Evolutionary conservation across 1,140 invertebrate genomes (phyloP).

Genomic region (Zaprionus camerounensis): DNA sequence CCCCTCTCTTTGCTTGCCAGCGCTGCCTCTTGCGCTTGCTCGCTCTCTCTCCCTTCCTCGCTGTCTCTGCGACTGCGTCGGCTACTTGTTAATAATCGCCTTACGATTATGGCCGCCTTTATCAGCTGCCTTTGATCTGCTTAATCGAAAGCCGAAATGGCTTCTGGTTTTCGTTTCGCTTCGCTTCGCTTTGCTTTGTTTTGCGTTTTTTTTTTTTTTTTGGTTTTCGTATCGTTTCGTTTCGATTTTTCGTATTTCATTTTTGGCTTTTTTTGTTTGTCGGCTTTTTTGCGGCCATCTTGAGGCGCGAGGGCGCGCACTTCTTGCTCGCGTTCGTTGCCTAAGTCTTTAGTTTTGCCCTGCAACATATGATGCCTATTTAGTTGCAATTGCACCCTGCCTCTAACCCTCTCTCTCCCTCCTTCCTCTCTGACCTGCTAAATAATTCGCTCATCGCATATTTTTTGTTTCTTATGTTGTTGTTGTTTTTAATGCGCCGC

Average conservation of each 20-base stretch:
- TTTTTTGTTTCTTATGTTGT: constrained; percentile 36
- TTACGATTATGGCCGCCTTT: constrained; percentile 66
- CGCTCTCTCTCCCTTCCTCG: neutral
- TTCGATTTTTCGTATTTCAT: constrained; percentile 29
- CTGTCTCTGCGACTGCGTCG: constrained; percentile 4
- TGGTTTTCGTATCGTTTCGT: constrained; percentile 1
- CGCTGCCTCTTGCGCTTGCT: neutral
- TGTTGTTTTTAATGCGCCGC: constrained; percentile 39
- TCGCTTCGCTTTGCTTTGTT: neutral
- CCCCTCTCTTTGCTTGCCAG: neutral
- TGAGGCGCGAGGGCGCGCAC: neutral
- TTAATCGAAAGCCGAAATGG: constrained; percentile 77
- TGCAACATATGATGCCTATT: constrained; percentile 28
- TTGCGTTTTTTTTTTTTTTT: neutral
- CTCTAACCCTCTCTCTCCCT: constrained; percentile 28
- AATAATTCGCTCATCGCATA: constrained; percentile 63
- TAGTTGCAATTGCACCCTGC: constrained; percentile 38
- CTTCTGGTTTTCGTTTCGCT: constrained; percentile 66
- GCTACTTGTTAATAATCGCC: constrained; percentile 74
- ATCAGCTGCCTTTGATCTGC: constrained; percentile 68
- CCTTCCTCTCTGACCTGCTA: neutral
- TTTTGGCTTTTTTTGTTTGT: constrained; percentile 11
- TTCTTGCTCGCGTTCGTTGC: constrained; percentile 58
- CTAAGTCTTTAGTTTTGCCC: constrained; percentile 76
- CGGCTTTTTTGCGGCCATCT: constrained; percentile 13